phyloP scores from a whole-genome alignment of 2,888 invertebrate genomes.

The Galerucella pusilla region DNA sequence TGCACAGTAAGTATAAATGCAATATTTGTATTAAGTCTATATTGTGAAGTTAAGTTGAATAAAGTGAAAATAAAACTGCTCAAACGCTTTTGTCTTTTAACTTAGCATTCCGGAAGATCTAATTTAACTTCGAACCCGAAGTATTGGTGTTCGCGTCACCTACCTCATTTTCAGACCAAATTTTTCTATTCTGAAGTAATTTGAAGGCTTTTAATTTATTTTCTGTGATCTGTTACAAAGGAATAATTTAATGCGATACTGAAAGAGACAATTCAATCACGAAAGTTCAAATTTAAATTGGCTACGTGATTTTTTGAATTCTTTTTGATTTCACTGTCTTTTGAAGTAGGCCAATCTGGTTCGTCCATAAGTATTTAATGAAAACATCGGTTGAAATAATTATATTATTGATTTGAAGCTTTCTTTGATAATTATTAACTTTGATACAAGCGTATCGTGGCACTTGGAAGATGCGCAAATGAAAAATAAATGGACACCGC shows the following conservation, averaged over 20 bases:
- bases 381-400: not conserved
- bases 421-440: not conserved
- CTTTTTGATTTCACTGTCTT: constrained; percentile 15
- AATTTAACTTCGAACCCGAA: not conserved
- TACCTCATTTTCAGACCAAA: not conserved
- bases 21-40: no score
- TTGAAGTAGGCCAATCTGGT: not conserved
- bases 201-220: constrained; percentile 52
- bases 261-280: constrained; percentile 49
- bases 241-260: constrained; percentile 47
- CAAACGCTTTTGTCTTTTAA: no score
- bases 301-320: constrained; percentile 41
- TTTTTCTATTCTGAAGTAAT: constrained; percentile 23
- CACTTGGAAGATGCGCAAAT: no score
- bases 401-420: not conserved
- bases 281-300: constrained; percentile 40
- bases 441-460: no score
- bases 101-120: no score
- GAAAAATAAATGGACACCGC: no score
- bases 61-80: no score
- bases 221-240: constrained; percentile 49
- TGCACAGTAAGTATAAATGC: no score
- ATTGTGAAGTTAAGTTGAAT: no score
- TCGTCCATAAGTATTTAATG: not conserved
- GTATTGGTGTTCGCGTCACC: not conserved